Evolutionary conservation across 1,140 invertebrate species (phyloP).

Genomic region (Heliconius eleuchia): DNA sequence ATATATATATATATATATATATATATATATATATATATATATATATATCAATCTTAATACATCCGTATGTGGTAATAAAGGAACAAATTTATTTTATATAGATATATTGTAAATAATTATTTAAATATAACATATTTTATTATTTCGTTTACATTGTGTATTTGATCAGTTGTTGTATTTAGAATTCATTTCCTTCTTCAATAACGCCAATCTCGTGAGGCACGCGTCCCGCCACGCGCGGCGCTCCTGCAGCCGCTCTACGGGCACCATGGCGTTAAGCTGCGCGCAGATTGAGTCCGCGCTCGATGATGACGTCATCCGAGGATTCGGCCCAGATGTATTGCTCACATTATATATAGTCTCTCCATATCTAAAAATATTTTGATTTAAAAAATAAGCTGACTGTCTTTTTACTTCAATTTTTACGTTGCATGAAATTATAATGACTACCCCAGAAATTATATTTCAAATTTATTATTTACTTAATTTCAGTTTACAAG

Average conservation of each 20-base stretch:
- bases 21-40: neutral
- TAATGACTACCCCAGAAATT: too few species aligned
- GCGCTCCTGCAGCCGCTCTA: slow-evolving; percentile 88
- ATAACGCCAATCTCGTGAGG: slow-evolving; percentile 89
- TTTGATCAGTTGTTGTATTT: slow-evolving; percentile 46
- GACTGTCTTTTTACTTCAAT: neutral
- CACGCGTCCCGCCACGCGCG: slow-evolving; percentile 92
- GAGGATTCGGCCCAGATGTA: slow-evolving; percentile 88
- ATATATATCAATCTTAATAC: too few species aligned
- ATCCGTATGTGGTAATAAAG: neutral
- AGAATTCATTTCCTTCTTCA: slow-evolving; percentile 88
- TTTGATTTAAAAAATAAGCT: neutral
- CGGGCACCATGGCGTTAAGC: slow-evolving; percentile 87
- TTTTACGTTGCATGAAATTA: too few species aligned
- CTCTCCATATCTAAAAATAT: slow-evolving; percentile 85
- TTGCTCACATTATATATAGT: slow-evolving; percentile 89
- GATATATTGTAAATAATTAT: neutral
- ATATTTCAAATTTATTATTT: too few species aligned
- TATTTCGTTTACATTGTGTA: neutral
- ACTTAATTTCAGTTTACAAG: too few species aligned
- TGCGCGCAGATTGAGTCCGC: slow-evolving; percentile 85
- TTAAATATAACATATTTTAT: neutral
- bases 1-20: neutral
- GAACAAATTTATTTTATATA: neutral
- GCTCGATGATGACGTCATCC: slow-evolving; percentile 84